Conservation (phyloP, 2,888 invertebrate species). For the Eulithis testata region DNA sequence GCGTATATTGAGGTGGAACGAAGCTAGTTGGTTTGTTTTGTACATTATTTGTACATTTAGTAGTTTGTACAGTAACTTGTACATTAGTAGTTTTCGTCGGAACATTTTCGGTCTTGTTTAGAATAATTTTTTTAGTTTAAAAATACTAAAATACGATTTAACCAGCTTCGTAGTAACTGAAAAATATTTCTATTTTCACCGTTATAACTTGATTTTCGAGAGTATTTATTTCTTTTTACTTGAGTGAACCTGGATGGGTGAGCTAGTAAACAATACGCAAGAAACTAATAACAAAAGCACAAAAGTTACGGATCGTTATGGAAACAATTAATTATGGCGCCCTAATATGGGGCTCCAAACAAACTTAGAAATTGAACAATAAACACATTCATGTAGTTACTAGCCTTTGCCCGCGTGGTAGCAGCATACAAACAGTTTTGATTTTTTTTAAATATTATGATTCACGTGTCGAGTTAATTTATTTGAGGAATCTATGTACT, state of each 20-base stretch:
- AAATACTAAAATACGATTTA: not conserved
- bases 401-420: not conserved
- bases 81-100: not conserved
- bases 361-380: conserved; percentile 14
- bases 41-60: not conserved
- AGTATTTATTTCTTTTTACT: no score
- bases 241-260: no score
- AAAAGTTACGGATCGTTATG: conserved; percentile 7
- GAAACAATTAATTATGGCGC: conserved; percentile 17
- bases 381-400: conserved; percentile 2
- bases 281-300: conserved; percentile 12
- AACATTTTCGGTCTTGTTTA: not conserved
- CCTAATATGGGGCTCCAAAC: conserved; percentile 16
- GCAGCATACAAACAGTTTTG: no score
- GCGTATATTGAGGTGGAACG: conserved; percentile 13
- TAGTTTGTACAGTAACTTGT: not conserved
- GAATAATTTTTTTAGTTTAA: not conserved
- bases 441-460: no score
- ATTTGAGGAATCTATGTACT: no score
- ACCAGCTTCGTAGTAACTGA: no score
- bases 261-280: not conserved
- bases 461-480: no score
- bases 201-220: no score
- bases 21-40: not conserved
- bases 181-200: no score